Base-by-base conservation (phyloP, 2,113 vertebrate species). In the Arothron firmamentum region DNA sequence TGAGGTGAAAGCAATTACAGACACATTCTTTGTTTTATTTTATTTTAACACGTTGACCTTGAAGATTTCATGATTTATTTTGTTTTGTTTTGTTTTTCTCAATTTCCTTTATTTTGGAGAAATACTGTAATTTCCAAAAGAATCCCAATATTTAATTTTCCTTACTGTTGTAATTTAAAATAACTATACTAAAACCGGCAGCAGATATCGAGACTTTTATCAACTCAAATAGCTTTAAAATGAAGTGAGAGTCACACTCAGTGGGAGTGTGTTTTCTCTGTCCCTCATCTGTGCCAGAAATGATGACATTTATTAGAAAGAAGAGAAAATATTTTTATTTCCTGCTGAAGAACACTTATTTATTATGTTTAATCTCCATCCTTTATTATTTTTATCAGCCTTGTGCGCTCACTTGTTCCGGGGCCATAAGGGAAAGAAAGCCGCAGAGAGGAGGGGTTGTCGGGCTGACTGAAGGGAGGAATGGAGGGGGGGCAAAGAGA, bases 401-500 rank as follows among this genome's bases (percentile, higher is more conserved):
- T 61, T 59, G 67, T 23, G 1, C 47, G 43, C 54, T 51, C 21
- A 62, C 31, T 50, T 68, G 56, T 65, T 70, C 61, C 70, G 53
- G 80, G 74, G 56, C 52, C 72, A 72, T 55, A 56, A 74, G 70
- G 13, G 57, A 76, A 62, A 72, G 70, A 72, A 56, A 77, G 74
- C 69, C 52, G 63, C 23, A 64, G 56, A 59, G 64, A 61, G 55
- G 55, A 42, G 48, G 55, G 56, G 54, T 41, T 45, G 15, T 49
- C 62, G 78, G 54, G 71, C 77, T 71, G 82, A 77, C 74, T 63
- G 72, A 78, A 84, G 88, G 86, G 81, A 78, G 83, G 83, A 80
- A 81, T 49, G 25, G 78, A 71, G 74, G 76, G 79, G 21, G 78
- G 75, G 79, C 81, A 87, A 84, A 90, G 87, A 81, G 86, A 88